These are phyloP conservation scores for Rapana venosa DNA, from an alignment of 2,888 invertebrate species.

Conservation along the genomic window DNA sequence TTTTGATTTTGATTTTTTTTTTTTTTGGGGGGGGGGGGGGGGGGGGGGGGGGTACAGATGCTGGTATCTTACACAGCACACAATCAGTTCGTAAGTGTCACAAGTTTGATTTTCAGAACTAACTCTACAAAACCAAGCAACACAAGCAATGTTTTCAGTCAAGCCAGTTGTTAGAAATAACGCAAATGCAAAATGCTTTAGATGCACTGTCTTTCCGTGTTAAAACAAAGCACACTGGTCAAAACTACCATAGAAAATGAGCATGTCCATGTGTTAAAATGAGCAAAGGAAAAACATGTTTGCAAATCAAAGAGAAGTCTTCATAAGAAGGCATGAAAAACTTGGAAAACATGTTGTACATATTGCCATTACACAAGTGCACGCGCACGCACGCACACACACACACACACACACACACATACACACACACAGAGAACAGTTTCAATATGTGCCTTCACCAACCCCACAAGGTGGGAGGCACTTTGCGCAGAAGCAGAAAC, in stretches of 20 bases:
- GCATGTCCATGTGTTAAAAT: neutral
- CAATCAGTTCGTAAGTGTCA: too few relatives aligned
- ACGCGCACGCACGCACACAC: neutral
- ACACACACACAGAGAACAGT: neutral
- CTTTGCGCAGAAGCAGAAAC: neutral
- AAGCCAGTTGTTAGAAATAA: too few relatives aligned
- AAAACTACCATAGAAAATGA: neutral
- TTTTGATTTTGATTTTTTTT: too few relatives aligned
- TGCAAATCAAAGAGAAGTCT: too few relatives aligned
- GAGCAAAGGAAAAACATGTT: too few relatives aligned
- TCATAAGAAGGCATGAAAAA: neutral
- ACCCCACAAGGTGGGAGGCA: neutral
- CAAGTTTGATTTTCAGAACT: too few relatives aligned
- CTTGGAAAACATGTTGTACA: neutral
- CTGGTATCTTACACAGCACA: too few relatives aligned
- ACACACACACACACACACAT: constrained; percentile 1
- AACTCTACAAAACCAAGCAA: too few relatives aligned
- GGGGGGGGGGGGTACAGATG: too few relatives aligned
- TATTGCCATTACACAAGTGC: neutral
- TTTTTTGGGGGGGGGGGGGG: too few relatives aligned
- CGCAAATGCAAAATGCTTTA: too few relatives aligned
- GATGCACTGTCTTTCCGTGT: too few relatives aligned
- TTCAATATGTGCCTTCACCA: neutral
- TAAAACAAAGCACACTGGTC: neutral
- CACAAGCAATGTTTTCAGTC: neutral